Percentiles rank a stretch among this genome's conserved stretches.
Evolutionary conservation across 2,888 invertebrate species (phyloP).

Genomic region (Vesta saturnalis): DNA sequence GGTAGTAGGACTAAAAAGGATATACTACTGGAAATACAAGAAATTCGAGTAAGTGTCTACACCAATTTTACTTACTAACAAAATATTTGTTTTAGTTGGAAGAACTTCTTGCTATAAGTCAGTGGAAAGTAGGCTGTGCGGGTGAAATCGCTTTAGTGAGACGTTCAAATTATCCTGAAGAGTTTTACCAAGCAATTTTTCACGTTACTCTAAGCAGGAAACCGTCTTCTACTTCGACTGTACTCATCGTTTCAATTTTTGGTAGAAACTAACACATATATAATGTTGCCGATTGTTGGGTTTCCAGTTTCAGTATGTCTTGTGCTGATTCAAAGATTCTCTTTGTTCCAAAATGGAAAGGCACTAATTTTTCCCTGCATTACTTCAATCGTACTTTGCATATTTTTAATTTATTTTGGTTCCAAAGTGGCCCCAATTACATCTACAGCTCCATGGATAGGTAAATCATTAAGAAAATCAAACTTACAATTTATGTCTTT

Average conservation of each 20-base stretch:
- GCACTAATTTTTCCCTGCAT: not conserved
- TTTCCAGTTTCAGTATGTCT: too few species aligned
- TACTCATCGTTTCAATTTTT: not conserved
- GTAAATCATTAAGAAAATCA: not conserved
- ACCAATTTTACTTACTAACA: not conserved
- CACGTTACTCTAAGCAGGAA: not conserved
- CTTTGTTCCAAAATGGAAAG: not conserved
- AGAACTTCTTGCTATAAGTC: not conserved
- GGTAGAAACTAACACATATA: too few species aligned
- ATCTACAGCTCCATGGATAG: not conserved
- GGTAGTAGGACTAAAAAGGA: constrained; percentile 73
- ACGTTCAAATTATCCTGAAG: not conserved
- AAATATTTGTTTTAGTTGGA: not conserved
- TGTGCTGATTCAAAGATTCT: not conserved
- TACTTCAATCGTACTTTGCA: not conserved
- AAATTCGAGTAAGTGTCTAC: not conserved
- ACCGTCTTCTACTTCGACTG: not conserved
- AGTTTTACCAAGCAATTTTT: not conserved
- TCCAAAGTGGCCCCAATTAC: not conserved
- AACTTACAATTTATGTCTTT: not conserved
- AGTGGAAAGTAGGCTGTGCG: not conserved
- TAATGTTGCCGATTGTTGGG: too few species aligned
- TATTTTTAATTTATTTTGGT: not conserved
- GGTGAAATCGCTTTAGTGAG: not conserved
- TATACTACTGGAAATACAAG: constrained; percentile 60